Evolutionary conservation across 2,113 vertebrate genomes (phyloP).

Genomic region (Alouatta palliata): DNA sequence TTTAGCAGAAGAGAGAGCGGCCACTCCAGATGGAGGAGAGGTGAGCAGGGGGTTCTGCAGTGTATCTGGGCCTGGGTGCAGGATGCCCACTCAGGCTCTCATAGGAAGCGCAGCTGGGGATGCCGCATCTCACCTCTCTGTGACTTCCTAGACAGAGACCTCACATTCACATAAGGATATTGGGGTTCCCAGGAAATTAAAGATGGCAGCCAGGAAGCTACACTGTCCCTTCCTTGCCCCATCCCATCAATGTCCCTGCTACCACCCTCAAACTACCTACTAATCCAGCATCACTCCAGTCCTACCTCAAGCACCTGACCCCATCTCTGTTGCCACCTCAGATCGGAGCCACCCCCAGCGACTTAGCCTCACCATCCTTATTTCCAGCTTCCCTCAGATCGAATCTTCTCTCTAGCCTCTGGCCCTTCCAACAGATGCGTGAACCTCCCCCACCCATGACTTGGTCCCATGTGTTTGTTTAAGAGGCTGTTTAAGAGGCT

Average conservation of each 20-base stretch:
- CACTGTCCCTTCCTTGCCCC: neutral
- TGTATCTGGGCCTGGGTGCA: neutral
- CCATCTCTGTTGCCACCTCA: neutral
- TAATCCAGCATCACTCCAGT: neutral
- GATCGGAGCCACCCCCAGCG: neutral
- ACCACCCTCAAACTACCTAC: too few species aligned
- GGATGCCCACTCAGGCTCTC: neutral
- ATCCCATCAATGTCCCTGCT: neutral
- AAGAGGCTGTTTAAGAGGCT: constrained; percentile 87
- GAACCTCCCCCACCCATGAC: constrained; percentile 66
- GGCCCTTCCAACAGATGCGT: constrained; percentile 78
- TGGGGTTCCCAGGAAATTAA: neutral
- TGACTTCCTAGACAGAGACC: neutral
- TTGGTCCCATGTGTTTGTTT: constrained; percentile 84
- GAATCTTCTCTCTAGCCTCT: constrained; percentile 68
- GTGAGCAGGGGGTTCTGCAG: neutral
- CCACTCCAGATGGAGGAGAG: neutral
- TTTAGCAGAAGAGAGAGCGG: neutral
- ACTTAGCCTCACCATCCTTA: neutral
- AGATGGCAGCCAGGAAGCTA: neutral
- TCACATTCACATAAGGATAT: neutral
- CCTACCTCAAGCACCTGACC: neutral
- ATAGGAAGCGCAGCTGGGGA: neutral
- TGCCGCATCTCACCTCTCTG: neutral
- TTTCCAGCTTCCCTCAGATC: constrained; percentile 71